Conservation (phyloP, 92 coral and sea anemone genomes). For the Metridium senile region DNA sequence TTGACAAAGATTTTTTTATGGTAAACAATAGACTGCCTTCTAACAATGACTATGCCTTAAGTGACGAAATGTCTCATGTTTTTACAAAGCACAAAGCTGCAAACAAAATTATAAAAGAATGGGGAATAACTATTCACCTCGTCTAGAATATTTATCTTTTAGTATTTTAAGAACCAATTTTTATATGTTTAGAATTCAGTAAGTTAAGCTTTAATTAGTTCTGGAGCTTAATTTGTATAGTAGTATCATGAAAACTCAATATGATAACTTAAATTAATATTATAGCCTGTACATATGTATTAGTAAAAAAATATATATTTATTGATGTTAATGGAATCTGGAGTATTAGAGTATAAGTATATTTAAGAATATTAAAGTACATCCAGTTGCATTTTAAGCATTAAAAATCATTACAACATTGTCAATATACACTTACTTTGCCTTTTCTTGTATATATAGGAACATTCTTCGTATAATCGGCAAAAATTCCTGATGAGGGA, state of each 20-base stretch:
- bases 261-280: too few relatives aligned
- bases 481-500: too few relatives aligned
- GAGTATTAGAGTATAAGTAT: too few relatives aligned
- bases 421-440: too few relatives aligned
- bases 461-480: too few relatives aligned
- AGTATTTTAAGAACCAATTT: not conserved
- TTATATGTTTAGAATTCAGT: too few relatives aligned
- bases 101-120: constrained; percentile 11
- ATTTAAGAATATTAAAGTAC: too few relatives aligned
- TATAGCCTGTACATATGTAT: not conserved
- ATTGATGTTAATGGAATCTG: not conserved
- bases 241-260: not conserved
- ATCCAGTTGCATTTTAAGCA: too few relatives aligned
- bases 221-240: not conserved
- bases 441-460: too few relatives aligned
- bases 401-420: too few relatives aligned
- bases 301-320: not conserved
- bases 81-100: constrained; percentile 8
- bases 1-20: not conserved
- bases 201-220: too few relatives aligned
- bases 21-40: constrained; percentile 6
- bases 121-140: constrained; percentile 29
- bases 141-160: not conserved
- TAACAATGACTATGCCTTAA: constrained; percentile 7
- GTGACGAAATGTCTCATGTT: not conserved